These are phyloP conservation scores for Bradypus variegatus DNA, from an alignment of 2,797 vertebrate species.

Conservation along the genomic window DNA sequence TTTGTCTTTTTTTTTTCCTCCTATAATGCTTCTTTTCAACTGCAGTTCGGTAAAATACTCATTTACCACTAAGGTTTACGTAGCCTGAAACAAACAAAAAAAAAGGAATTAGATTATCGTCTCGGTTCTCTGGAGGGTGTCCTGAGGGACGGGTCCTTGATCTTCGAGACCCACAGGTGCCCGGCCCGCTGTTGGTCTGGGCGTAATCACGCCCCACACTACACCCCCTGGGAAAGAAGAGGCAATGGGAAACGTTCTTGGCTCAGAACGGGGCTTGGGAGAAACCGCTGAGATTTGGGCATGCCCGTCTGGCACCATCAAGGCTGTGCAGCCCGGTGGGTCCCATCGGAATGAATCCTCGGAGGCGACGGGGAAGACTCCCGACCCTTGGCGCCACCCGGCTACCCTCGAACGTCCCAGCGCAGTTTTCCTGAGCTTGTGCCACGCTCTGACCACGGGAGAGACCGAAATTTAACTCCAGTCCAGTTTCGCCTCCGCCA, in stretches of 20 bases:
- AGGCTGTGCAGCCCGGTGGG: not conserved
- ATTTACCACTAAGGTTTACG: conserved; percentile 76
- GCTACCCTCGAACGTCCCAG: not conserved
- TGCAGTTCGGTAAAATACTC: conserved; percentile 78
- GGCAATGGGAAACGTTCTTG: not conserved
- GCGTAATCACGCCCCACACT: not conserved
- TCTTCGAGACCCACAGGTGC: not conserved
- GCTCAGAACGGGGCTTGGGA: not conserved
- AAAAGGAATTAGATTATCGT: conserved; percentile 36
- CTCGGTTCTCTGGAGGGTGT: not conserved
- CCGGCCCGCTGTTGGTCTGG: not conserved
- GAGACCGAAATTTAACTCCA: not conserved
- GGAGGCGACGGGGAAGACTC: not conserved
- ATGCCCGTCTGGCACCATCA: not conserved
- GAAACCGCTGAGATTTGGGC: not conserved
- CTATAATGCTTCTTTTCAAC: conserved; percentile 71
- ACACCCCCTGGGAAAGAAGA: not conserved
- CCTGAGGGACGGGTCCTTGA: not conserved
- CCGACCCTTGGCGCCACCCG: not conserved
- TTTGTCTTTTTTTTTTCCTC: conserved; percentile 67
- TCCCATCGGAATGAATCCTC: not conserved
- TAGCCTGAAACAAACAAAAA: conserved; percentile 76
- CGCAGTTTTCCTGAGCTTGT: not conserved
- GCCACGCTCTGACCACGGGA: not conserved
- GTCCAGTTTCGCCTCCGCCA: accelerated